phyloP scores from a whole-genome alignment of 2,113 vertebrate species.

The Ictidomys tridecemlineatus region DNA sequence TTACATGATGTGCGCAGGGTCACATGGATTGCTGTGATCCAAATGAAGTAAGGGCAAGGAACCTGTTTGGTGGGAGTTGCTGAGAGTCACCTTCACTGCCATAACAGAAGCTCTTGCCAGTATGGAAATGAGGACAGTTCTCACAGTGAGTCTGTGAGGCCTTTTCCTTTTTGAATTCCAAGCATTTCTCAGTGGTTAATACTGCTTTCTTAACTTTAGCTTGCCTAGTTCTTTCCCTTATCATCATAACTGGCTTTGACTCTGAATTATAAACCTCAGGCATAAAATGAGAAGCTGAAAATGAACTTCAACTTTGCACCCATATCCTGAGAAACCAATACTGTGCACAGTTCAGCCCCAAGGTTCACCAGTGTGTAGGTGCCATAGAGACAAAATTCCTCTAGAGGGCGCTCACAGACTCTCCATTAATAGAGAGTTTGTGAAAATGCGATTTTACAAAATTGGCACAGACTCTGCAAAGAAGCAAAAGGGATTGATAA shows the following conservation, averaged over 20 bases:
- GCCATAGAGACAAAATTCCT: constrained; percentile 60
- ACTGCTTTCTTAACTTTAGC: neutral
- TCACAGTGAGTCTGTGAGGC: neutral
- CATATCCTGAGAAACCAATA: neutral
- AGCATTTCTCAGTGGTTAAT: neutral
- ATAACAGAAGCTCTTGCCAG: neutral
- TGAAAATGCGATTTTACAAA: accelerated
- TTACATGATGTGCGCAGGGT: neutral
- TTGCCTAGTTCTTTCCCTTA: neutral
- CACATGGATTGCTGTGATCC: neutral
- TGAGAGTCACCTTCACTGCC: neutral
- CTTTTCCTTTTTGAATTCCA: constrained; percentile 24
- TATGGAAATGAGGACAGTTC: neutral
- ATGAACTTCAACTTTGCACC: neutral
- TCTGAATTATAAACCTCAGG: neutral
- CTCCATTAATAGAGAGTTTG: constrained; percentile 12
- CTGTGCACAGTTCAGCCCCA: neutral
- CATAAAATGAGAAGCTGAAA: neutral
- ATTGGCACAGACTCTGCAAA: neutral
- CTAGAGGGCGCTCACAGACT: constrained; percentile 84
- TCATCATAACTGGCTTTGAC: neutral
- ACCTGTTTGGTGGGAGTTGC: neutral
- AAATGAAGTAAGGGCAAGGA: neutral
- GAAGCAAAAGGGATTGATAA: neutral
- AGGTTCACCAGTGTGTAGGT: accelerated